Base-by-base conservation (phyloP, 2,888 invertebrate genomes). In the Eilema sororculum region DNA sequence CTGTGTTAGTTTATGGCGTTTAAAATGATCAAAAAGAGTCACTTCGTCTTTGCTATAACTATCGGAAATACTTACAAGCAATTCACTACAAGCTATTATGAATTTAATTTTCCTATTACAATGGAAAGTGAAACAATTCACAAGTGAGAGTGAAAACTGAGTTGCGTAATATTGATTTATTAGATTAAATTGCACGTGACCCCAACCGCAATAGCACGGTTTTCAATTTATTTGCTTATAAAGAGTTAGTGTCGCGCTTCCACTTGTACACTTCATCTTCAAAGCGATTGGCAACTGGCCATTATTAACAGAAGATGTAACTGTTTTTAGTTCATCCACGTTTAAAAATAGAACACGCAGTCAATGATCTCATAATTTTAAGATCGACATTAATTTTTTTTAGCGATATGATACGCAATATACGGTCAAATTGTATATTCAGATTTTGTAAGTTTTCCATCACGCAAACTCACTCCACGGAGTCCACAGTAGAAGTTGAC, bases 131-230 rank as follows among this genome's bases (percentile, higher is more conserved):
- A 74, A 77, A 77, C 75, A 64, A 79, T 76, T 86, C 86, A 87
- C 84, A 88, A 85, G 74, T 65, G 82, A 57, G 82, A 57, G 91
- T 81, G 92, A 92, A 92, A 92, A 91, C 85, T 72, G 68, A 69
- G 74, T 91, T 91, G 87, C 86, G 86, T 87, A 89, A 91, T 83
- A 71, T 81, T 82, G 78, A 80, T 78, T 71, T 81, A 82, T 88
- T 84, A 75, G 78, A 78, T 80, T 82, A 75, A 75, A 80, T 82
- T 82, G 73, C 71, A 78, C 72, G 74, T 83, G 83, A 84, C 82
- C 84, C 78, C 81, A 82, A 82, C 83, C 79, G 77, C 81, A 79
- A 81, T 81, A 75, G 75, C 76, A 78, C 72, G 67, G 71, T 79
- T 83, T 79, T 76, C 78, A 78, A 80, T 79, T 83, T 72, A 74